Evolutionary conservation across 2,888 invertebrate genomes (phyloP).

Genomic region (Mycalesis mineus): DNA sequence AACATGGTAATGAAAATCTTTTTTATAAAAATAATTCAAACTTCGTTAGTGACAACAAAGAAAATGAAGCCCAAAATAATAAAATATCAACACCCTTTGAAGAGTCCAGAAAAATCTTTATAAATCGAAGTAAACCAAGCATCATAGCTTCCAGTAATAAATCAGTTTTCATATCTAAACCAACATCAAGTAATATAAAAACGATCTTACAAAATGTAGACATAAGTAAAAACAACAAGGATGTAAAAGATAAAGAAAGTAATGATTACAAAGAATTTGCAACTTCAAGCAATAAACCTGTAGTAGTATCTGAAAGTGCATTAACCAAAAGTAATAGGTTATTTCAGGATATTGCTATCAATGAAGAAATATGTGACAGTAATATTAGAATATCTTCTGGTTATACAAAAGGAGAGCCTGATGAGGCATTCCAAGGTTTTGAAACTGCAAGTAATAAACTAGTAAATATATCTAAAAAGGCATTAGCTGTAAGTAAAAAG

Average conservation of each 20-base stretch:
- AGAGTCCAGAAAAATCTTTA: neutral
- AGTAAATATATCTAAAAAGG: conserved; percentile 37
- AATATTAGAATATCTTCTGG: conserved; percentile 10
- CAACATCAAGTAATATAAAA: conserved; percentile 42
- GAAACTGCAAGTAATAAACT: conserved; percentile 44
- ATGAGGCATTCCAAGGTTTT: conserved; percentile 40
- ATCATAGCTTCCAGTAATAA: too few species aligned
- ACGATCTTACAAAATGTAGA: conserved; percentile 38
- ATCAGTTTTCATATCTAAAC: conserved; percentile 36
- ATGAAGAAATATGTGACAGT: neutral
- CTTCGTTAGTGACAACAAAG: too few species aligned
- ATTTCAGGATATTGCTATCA: conserved; percentile 33
- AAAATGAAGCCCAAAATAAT: too few species aligned
- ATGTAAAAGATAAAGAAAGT: neutral
- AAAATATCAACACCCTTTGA: too few species aligned
- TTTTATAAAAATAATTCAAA: too few species aligned
- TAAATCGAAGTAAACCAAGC: neutral
- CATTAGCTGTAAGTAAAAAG: conserved; percentile 41
- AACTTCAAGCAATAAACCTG: neutral
- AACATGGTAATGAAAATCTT: too few species aligned
- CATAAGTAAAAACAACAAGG: neutral
- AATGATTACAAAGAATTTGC: neutral
- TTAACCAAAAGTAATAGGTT: conserved; percentile 37
- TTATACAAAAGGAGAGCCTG: neutral
- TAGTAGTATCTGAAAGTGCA: neutral